Percentiles rank a stretch among this genome's conserved stretches.
phyloP scores from a whole-genome alignment of 2,797 vertebrate species.

The Bucorvus abyssinicus region DNA sequence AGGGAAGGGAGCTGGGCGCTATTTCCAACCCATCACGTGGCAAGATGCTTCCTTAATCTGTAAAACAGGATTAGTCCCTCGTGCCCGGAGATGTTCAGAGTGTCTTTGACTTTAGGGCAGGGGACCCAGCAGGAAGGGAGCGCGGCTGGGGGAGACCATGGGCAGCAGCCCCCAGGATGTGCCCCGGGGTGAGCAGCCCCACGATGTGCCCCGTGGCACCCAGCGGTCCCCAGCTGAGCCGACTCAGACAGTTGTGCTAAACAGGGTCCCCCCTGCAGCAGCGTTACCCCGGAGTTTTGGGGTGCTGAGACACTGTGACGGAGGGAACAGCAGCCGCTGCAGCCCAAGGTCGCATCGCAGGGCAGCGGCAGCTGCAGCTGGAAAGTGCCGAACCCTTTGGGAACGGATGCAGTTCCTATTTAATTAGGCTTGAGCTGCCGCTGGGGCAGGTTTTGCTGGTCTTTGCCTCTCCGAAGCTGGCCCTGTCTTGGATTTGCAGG shows the following conservation, averaged over 20 bases:
- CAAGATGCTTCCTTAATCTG: background rate
- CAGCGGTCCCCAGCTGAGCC: rapidly evolving
- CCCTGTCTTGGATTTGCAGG: background rate
- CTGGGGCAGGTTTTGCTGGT: background rate
- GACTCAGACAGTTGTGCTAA: no score
- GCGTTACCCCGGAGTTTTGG: background rate
- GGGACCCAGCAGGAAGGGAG: background rate
- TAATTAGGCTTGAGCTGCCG: background rate
- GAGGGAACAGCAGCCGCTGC: background rate
- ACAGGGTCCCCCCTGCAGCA: background rate
- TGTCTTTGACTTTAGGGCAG: background rate
- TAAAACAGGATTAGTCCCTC: background rate
- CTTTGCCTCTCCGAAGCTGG: background rate
- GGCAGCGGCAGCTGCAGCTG: background rate
- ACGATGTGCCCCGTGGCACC: background rate
- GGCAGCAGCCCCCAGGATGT: rapidly evolving
- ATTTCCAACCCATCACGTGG: background rate
- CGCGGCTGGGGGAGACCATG: rapidly evolving
- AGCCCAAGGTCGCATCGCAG: rapidly evolving
- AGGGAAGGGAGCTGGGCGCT: background rate
- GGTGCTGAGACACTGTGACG: rapidly evolving
- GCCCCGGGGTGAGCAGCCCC: background rate
- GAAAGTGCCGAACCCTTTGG: background rate
- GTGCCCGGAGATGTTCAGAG: background rate
- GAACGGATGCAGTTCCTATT: background rate